Evolutionary conservation across 1,140 invertebrate species (phyloP).

Genomic region (Atopsyche davidsoni): DNA sequence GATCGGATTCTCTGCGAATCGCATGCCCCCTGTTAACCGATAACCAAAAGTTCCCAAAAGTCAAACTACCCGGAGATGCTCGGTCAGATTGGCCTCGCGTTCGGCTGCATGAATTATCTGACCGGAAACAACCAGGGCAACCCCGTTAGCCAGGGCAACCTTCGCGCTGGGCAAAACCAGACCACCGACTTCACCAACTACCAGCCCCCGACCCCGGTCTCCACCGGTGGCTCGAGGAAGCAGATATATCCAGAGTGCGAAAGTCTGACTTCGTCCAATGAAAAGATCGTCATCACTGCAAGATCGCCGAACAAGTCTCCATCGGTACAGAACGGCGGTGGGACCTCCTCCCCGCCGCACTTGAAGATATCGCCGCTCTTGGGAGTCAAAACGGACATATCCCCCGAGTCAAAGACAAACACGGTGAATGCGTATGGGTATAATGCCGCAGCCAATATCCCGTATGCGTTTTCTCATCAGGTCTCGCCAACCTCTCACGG

Average conservation of each 20-base stretch:
- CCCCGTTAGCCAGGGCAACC: neutral
- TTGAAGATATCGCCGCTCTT: slow-evolving; percentile 40
- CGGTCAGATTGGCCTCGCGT: slow-evolving; percentile 46
- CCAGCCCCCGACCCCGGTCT: slow-evolving; percentile 23
- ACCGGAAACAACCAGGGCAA: slow-evolving; percentile 30
- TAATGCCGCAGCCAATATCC: slow-evolving; percentile 46
- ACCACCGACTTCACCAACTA: slow-evolving; percentile 26
- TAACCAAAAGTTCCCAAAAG: slow-evolving; percentile 40
- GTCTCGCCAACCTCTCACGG: slow-evolving; percentile 14
- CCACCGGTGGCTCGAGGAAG: slow-evolving; percentile 33
- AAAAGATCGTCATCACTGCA: slow-evolving; percentile 35
- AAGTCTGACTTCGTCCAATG: slow-evolving; percentile 32
- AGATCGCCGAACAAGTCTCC: slow-evolving; percentile 39
- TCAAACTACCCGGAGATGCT: slow-evolving; percentile 50
- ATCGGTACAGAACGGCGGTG: slow-evolving; percentile 32
- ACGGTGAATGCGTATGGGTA: slow-evolving; percentile 36
- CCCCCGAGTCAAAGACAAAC: slow-evolving; percentile 36
- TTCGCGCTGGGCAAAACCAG: slow-evolving; percentile 22
- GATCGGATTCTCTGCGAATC: slow-evolving; percentile 7
- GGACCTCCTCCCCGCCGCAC: slow-evolving; percentile 6
- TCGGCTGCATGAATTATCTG: slow-evolving; percentile 48
- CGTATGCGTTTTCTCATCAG: slow-evolving; percentile 45
- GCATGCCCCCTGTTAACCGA: slow-evolving; percentile 2
- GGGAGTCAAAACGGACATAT: slow-evolving; percentile 36
- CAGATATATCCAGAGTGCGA: slow-evolving; percentile 41